These are phyloP conservation scores for Pandemis heparana DNA, from an alignment of 2,888 invertebrate genomes.

Conservation along the genomic window DNA sequence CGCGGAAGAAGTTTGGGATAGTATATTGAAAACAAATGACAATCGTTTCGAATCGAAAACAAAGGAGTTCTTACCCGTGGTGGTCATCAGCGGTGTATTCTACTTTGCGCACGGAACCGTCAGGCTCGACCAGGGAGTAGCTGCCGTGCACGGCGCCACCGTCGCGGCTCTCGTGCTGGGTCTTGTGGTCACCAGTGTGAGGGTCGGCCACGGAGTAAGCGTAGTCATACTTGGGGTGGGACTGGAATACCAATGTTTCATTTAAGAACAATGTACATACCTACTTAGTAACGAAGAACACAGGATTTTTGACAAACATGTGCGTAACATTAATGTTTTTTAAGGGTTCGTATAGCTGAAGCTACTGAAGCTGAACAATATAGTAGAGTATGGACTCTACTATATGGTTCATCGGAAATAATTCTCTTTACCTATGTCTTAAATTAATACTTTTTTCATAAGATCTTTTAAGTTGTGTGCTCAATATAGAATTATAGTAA, in stretches of 20 bases:
- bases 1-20: background rate
- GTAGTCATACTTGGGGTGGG: conserved; percentile 87
- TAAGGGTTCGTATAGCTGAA: no score
- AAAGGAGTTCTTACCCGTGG: conserved; percentile 76
- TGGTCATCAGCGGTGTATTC: conserved; percentile 87
- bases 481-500: no score
- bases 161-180: conserved; percentile 86
- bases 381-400: no score
- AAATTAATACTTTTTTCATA: no score
- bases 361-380: no score
- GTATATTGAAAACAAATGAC: background rate
- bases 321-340: background rate
- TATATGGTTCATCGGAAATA: no score
- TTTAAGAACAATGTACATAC: background rate
- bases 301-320: background rate
- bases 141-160: conserved; percentile 88
- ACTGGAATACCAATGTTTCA: conserved; percentile 59
- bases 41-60: background rate
- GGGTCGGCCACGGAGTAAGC: conserved; percentile 87
- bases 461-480: no score
- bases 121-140: conserved; percentile 87
- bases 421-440: no score
- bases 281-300: background rate
- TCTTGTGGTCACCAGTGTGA: conserved; percentile 87
- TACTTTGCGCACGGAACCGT: conserved; percentile 87